Evolutionary conservation across 1,140 invertebrate species (phyloP).

Genomic region (Nasonia longicornis): DNA sequence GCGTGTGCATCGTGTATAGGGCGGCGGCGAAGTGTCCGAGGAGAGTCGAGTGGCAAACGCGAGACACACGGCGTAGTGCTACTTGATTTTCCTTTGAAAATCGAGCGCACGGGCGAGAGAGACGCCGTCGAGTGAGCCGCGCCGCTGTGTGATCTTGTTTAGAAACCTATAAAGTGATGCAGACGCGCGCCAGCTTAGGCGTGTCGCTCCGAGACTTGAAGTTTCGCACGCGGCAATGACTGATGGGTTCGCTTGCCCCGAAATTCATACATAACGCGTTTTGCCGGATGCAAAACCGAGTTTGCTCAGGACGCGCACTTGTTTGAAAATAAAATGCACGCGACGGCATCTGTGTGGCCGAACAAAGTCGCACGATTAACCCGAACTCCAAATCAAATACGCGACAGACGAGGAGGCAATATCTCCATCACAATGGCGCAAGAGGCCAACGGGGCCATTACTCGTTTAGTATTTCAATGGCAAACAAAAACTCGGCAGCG

Average conservation of each 20-base stretch:
- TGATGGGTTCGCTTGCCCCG: neutral
- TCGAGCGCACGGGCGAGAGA: neutral
- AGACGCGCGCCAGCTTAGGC: neutral
- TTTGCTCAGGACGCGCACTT: neutral
- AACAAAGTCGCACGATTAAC: too few species aligned
- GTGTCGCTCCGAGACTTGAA: neutral
- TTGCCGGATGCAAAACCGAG: too few species aligned
- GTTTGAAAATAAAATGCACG: neutral
- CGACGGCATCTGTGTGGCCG: too few species aligned
- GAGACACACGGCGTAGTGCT: neutral
- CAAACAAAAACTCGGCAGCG: conserved; percentile 21
- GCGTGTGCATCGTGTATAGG: neutral
- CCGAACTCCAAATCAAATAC: neutral
- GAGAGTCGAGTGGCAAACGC: conserved; percentile 2
- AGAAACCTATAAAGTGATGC: neutral
- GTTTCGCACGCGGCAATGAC: neutral
- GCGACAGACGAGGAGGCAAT: too few species aligned
- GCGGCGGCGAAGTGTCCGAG: neutral
- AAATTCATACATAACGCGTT: too few species aligned
- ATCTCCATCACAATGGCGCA: neutral
- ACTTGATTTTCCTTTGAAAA: conserved; percentile 24
- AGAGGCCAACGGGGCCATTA: neutral
- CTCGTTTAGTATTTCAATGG: conserved; percentile 27
- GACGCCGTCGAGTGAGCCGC: neutral
- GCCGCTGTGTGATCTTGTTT: neutral